phyloP scores from a whole-genome alignment of 2,113 vertebrate genomes.

The Myotis davidii region DNA sequence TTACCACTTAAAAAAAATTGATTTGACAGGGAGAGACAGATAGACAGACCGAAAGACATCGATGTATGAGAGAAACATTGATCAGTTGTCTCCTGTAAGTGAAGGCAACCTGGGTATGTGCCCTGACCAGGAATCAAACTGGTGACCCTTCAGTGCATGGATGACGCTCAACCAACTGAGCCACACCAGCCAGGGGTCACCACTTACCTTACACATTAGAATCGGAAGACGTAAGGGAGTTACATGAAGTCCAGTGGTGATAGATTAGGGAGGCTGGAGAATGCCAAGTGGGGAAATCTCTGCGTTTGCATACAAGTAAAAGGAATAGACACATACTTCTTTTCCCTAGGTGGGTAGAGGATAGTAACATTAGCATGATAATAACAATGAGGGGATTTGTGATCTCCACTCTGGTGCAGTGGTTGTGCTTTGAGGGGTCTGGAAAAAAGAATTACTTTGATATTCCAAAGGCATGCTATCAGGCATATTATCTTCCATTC shows the following conservation, averaged over 20 bases:
- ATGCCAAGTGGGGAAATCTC: neutral
- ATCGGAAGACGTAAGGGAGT: neutral
- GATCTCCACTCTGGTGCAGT: neutral
- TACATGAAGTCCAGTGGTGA: too few relatives aligned
- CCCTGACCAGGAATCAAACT: neutral
- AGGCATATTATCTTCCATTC: neutral
- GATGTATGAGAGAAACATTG: neutral
- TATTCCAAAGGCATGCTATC: neutral
- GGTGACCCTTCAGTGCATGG: neutral
- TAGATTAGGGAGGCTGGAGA: neutral
- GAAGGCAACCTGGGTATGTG: neutral
- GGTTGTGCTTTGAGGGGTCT: too few relatives aligned
- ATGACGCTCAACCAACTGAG: neutral
- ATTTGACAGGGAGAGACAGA: neutral
- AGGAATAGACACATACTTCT: neutral
- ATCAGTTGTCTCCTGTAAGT: neutral
- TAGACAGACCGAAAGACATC: neutral
- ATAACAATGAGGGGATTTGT: neutral
- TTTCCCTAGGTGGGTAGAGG: neutral
- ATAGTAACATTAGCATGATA: neutral
- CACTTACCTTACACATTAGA: neutral
- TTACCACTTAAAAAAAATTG: neutral
- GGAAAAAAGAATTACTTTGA: neutral
- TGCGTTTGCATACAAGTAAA: neutral
- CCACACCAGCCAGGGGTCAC: neutral